Conservation (phyloP, 2,888 invertebrate species). For the Geophilus truncorum region DNA sequence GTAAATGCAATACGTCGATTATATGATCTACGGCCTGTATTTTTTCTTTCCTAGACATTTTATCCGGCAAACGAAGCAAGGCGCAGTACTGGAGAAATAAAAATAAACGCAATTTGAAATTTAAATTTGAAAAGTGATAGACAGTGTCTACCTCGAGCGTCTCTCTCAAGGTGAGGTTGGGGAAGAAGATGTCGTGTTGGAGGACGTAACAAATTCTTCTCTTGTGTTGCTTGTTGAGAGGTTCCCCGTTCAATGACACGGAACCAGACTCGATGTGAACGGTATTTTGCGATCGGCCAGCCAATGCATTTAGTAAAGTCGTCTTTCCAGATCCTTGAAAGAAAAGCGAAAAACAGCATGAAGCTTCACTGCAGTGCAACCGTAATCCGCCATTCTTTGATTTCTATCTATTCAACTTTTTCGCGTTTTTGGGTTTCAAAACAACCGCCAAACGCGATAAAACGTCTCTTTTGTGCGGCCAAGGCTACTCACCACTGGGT, state of each 20-base stretch:
- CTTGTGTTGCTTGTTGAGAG: slow-evolving; percentile 63
- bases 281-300: slow-evolving; percentile 60
- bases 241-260: slow-evolving; percentile 61
- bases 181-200: slow-evolving; percentile 75
- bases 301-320: slow-evolving; percentile 67
- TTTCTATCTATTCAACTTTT: not conserved
- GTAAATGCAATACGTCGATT: slow-evolving; percentile 67
- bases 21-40: slow-evolving; percentile 71
- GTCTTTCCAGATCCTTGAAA: slow-evolving; percentile 65
- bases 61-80: slow-evolving; percentile 63
- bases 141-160: slow-evolving; percentile 60
- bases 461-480: not conserved
- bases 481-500: slow-evolving; percentile 65
- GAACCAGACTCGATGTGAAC: slow-evolving; percentile 54
- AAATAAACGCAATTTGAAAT: slow-evolving; percentile 17
- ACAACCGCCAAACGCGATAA: not conserved
- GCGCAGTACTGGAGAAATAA: slow-evolving; percentile 56
- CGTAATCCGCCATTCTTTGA: not conserved
- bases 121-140: not conserved
- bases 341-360: not conserved
- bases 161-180: slow-evolving; percentile 69
- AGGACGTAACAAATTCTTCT: slow-evolving; percentile 73
- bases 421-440: not conserved
- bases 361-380: not conserved
- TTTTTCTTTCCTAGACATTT: slow-evolving; percentile 64